Conservation (phyloP, 2,888 invertebrate species). For the Stramonita haemastoma region DNA sequence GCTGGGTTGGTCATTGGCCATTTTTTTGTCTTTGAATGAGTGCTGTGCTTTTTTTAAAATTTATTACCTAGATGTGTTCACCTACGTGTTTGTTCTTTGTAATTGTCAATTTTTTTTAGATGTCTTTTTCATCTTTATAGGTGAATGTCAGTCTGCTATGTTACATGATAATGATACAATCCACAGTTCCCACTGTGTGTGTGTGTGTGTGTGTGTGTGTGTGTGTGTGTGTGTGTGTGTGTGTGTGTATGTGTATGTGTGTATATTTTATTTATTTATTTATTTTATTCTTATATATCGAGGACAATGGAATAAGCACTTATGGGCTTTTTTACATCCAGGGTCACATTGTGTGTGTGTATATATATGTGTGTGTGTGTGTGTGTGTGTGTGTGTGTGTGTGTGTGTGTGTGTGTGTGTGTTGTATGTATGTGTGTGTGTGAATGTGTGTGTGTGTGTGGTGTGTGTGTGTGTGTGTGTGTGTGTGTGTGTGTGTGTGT, state of each 20-base stretch:
- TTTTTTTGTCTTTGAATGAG: background rate
- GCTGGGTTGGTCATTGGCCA: background rate
- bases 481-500: constrained; percentile 21
- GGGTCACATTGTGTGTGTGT: background rate
- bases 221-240: background rate
- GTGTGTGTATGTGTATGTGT: background rate
- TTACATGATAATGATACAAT: too few relatives aligned
- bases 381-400: constrained; percentile 22
- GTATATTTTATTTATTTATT: background rate
- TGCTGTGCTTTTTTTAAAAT: background rate
- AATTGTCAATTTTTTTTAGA: background rate
- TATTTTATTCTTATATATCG: background rate
- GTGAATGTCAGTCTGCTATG: too few relatives aligned
- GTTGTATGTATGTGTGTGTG: background rate
- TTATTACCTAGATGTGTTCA: background rate
- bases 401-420: background rate
- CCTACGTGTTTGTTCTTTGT: background rate
- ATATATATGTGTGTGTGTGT: background rate
- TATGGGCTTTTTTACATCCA: too few relatives aligned
- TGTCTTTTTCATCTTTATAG: background rate
- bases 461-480: background rate
- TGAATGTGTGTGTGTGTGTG: background rate
- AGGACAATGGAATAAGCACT: too few relatives aligned
- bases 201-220: constrained; percentile 26
- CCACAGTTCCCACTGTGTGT: background rate